Conservation (phyloP, 2,113 vertebrate genomes). For the Pipra filicauda region DNA sequence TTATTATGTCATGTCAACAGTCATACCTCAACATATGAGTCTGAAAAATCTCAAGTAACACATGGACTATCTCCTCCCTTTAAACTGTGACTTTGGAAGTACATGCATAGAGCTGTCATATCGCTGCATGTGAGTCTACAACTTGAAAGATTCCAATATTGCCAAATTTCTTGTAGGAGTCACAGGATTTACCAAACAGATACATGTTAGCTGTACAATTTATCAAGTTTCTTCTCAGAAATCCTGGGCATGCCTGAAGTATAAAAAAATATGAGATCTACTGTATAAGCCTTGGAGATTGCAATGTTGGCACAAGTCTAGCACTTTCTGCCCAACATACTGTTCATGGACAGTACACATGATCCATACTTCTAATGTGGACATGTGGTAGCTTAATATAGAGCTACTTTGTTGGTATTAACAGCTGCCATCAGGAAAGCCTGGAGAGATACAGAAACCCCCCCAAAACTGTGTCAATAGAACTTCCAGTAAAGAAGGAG, state of each 20-base stretch:
- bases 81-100: not conserved
- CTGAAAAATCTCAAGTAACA: not conserved
- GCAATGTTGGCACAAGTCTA: not conserved
- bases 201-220: not conserved
- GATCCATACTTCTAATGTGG: not conserved
- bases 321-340: not conserved
- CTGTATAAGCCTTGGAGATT: not conserved
- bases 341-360: not conserved
- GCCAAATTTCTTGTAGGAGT: not conserved
- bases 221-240: not conserved
- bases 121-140: not conserved
- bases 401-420: not conserved
- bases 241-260: not conserved
- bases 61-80: not conserved
- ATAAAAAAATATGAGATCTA: not conserved
- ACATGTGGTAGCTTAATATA: not conserved
- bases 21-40: not conserved
- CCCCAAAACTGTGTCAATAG: not conserved
- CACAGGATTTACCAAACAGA: not conserved
- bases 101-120: not conserved
- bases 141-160: not conserved
- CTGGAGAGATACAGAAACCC: not conserved
- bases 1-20: not conserved
- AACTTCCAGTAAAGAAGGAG: not conserved
- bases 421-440: not conserved